Percentiles rank a stretch among this genome's conserved stretches.
phyloP scores from a whole-genome alignment of 2,888 invertebrate species.

The Hydraecia micacea region DNA sequence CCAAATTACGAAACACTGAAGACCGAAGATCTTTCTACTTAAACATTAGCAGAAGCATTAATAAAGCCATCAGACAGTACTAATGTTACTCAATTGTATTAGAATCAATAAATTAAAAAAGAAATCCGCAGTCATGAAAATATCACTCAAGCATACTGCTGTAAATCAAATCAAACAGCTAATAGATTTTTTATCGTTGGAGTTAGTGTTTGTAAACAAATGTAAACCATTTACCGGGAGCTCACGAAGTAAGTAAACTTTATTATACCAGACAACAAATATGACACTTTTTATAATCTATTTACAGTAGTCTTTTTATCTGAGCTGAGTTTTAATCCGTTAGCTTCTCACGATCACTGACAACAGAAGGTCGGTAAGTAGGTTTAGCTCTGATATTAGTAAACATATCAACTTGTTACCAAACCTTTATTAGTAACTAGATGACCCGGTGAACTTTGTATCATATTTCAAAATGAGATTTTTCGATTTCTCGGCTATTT shows the following conservation, averaged over 20 bases:
- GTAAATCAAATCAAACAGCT: constrained; percentile 37
- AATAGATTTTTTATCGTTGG: constrained; percentile 16
- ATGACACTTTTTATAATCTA: constrained; percentile 1
- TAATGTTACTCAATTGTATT: constrained; percentile 2
- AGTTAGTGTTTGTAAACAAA: constrained; percentile 25
- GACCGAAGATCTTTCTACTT: background rate
- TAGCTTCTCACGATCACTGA: background rate
- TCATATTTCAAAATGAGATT: background rate
- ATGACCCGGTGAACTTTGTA: background rate
- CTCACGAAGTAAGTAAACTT: constrained; percentile 7
- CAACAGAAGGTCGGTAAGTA: background rate
- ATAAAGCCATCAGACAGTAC: background rate
- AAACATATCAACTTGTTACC: too few species aligned
- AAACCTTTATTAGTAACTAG: background rate
- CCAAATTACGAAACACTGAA: background rate
- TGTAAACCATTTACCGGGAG: constrained; percentile 6
- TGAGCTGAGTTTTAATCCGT: too few species aligned
- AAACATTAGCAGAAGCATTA: background rate
- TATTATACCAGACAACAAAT: background rate
- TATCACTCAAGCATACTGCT: constrained; percentile 26
- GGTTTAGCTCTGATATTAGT: background rate
- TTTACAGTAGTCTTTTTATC: constrained; percentile 2
- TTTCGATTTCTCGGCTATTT: background rate
- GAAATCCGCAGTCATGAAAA: constrained; percentile 34
- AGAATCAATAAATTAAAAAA: constrained; percentile 31